These are phyloP conservation scores for Therioaphis trifolii DNA, from an alignment of 2,888 invertebrate genomes.

Conservation along the genomic window DNA sequence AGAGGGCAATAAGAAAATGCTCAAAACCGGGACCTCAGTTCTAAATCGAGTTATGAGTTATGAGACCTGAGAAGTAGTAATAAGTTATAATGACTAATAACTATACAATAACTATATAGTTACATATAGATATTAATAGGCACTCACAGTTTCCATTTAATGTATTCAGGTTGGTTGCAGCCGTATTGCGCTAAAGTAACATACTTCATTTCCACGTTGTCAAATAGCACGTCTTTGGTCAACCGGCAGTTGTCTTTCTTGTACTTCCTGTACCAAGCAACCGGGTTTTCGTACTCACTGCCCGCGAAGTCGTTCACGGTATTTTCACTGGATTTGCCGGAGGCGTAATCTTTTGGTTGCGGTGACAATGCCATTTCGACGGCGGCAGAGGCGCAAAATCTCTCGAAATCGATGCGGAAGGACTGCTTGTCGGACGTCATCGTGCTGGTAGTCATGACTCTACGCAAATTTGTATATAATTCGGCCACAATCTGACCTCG, in stretches of 20 bases:
- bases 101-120: too few relatives aligned
- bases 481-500: too few relatives aligned
- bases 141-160: conserved; percentile 54
- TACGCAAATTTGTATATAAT: too few relatives aligned
- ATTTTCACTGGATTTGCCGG: background rate
- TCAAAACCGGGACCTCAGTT: too few relatives aligned
- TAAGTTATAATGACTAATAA: too few relatives aligned
- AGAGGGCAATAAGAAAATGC: too few relatives aligned
- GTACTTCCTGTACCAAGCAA: conserved; percentile 33
- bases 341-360: background rate
- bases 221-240: conserved; percentile 33
- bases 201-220: conserved; percentile 37
- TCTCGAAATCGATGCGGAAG: too few relatives aligned
- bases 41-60: too few relatives aligned
- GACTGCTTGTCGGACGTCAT: too few relatives aligned
- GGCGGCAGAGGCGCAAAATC: background rate
- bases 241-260: background rate
- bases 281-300: conserved; percentile 38
- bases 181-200: conserved; percentile 19
- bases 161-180: background rate
- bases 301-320: background rate
- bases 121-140: background rate
- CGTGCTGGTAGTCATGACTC: too few relatives aligned
- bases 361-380: background rate
- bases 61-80: too few relatives aligned